A percentile compares a stretch with the other conserved stretches of the same genome.
phyloP scores from a whole-genome alignment of 2,113 vertebrate genomes.

The Aplodontia rufa region DNA sequence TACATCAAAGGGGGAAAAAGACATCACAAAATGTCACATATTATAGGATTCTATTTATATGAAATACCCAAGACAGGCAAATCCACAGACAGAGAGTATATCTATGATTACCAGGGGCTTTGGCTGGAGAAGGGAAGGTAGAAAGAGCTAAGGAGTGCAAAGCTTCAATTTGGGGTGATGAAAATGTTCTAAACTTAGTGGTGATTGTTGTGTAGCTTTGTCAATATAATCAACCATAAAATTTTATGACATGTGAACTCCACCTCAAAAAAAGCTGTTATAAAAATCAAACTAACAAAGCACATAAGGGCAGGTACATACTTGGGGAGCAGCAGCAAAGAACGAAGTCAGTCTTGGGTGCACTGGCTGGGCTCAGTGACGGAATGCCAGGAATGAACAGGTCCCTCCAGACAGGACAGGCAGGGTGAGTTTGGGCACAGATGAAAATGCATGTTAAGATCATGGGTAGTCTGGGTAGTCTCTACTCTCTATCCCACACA shows the following conservation, averaged over 20 bases:
- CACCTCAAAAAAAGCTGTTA: not conserved
- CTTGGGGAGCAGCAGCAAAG: not conserved
- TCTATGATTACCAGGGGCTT: not conserved
- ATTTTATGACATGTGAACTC: not conserved
- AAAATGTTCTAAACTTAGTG: not conserved
- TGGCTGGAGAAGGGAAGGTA: not conserved
- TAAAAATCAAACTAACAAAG: slow-evolving; percentile 6
- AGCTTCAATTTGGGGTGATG: not conserved
- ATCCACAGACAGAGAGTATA: not conserved
- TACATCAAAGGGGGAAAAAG: not conserved
- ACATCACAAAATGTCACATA: not conserved
- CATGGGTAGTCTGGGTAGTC: not conserved
- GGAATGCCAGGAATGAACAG: too few species aligned
- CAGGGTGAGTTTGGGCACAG: not conserved
- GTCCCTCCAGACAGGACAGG: not conserved
- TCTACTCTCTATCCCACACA: not conserved
- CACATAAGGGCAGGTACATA: not conserved
- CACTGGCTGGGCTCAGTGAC: not conserved
- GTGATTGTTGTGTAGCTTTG: not conserved
- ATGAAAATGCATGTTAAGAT: not conserved
- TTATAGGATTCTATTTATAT: not conserved
- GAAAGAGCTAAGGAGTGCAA: not conserved
- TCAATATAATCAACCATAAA: not conserved
- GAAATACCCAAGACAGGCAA: not conserved
- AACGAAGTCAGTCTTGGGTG: not conserved